Percentiles rank a stretch among this genome's conserved stretches.
phyloP scores from a whole-genome alignment of 2,113 vertebrate species.

The Montifringilla adamsi region DNA sequence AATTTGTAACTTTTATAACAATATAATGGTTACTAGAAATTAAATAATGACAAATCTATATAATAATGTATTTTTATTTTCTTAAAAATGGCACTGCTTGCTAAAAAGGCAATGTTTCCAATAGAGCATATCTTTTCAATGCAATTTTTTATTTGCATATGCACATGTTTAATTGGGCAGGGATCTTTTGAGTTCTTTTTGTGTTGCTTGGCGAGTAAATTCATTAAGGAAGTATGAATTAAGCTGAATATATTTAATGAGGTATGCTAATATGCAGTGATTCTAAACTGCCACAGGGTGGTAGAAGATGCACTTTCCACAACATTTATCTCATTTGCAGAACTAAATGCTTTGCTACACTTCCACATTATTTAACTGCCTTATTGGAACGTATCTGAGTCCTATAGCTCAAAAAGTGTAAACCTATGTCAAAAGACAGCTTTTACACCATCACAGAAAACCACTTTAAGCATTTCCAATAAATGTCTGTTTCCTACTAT shows the following conservation, averaged over 20 bases:
- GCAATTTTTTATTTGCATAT: background rate
- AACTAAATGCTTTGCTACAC: constrained; percentile 61
- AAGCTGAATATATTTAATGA: constrained; percentile 60
- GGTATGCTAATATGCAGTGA: constrained; percentile 72
- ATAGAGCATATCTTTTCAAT: background rate
- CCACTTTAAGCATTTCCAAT: background rate
- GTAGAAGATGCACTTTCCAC: constrained; percentile 75
- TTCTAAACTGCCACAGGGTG: constrained; percentile 78
- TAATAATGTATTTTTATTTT: background rate
- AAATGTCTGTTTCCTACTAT: background rate
- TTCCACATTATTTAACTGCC: constrained; percentile 30
- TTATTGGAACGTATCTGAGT: background rate
- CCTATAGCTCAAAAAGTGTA: background rate
- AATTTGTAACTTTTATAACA: background rate
- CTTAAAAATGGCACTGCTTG: background rate
- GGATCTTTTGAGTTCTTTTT: background rate
- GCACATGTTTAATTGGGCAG: background rate
- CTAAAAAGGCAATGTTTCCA: background rate
- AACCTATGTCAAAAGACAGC: background rate
- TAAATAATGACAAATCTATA: background rate
- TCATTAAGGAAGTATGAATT: constrained; percentile 44
- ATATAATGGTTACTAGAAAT: background rate
- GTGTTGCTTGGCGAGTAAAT: background rate
- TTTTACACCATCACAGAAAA: background rate
- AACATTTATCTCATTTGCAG: constrained; percentile 67